Base-by-base conservation (phyloP, 2,113 vertebrate species). In the Tetrax tetrax region DNA sequence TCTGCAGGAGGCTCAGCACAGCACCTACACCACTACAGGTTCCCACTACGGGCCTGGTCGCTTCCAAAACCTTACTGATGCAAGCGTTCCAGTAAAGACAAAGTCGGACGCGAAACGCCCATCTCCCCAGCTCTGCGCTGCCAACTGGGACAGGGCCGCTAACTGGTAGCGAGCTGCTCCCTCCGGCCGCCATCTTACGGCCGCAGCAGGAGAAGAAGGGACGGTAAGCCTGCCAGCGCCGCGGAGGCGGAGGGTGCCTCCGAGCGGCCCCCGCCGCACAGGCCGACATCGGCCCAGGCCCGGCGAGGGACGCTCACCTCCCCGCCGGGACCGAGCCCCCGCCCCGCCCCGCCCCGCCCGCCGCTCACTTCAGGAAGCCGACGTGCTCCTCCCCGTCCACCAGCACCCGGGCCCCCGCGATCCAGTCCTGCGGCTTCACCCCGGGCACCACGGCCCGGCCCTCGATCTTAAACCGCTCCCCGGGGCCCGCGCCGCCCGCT, bases 371-470 rank as follows among this genome's bases (percentile, higher is more conserved):
- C 41, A 99, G 89, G 97, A 99, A 99, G 8, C 99, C 99, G 83
- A 99, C 98, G 78, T 99, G 98, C 79, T 99, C 99, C 90, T 99
- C 99, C 28, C 99, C 99, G 56, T 99, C 99, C 57, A 99, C 98
- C 8, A 99, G 95, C 68, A 99, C 98, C 50, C 99, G 98, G 47
- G 99, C 99, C 10, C 98, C 95, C 37, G 98, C 98, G 56, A 99
- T 98, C 99, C 99, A 99, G 93, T 99, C 99, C 87, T 99, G 99
- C 5, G 98, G 98, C 95, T 99, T 99, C 37, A 99, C 94, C 14
- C 99, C 99, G 0, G 99, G 98, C 37, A 99, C 99, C 41, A 99
- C 98, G 3, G 98, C 99, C 69, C 99, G 98, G 45, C 99, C 99
- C 93, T 99, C 99, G 74, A 99, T 99, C 97, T 98, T 99, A 86